Evolutionary conservation across 2,888 invertebrate genomes (phyloP).

Genomic region (Noctua comes): DNA sequence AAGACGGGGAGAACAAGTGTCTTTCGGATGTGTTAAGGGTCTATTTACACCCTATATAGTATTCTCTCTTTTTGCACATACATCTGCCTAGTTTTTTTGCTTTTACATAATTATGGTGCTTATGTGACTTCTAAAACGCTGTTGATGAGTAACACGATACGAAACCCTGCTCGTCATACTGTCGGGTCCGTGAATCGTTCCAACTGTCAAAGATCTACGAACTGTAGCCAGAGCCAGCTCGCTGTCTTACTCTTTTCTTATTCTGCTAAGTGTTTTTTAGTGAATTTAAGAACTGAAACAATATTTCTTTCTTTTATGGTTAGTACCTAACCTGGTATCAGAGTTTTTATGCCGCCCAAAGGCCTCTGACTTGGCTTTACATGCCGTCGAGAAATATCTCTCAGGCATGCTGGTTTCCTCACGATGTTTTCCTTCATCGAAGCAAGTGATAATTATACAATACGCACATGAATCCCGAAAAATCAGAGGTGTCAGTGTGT

Average conservation of each 20-base stretch:
- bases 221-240: not conserved
- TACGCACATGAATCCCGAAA: too few relatives aligned
- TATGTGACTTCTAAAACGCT: not conserved
- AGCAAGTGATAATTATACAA: too few relatives aligned
- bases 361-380: too few relatives aligned
- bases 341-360: too few relatives aligned
- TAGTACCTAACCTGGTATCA: too few relatives aligned
- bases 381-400: too few relatives aligned
- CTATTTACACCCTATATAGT: not conserved
- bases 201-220: not conserved
- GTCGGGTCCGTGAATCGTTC: not conserved
- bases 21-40: too few relatives aligned
- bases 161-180: not conserved
- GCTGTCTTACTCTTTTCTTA: not conserved
- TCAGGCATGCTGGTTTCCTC: too few relatives aligned
- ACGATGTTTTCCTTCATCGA: too few relatives aligned
- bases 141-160: not conserved
- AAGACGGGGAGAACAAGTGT: too few relatives aligned
- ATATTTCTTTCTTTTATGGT: too few relatives aligned
- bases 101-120: not conserved
- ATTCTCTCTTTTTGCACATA: not conserved
- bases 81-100: not conserved
- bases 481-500: too few relatives aligned
- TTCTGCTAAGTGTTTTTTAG: not conserved
- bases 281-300: not conserved